Evolutionary conservation across 2,888 invertebrate genomes (phyloP), one percentile per base, ranked within the genome.

Genomic region (Tachina fera): DNA sequence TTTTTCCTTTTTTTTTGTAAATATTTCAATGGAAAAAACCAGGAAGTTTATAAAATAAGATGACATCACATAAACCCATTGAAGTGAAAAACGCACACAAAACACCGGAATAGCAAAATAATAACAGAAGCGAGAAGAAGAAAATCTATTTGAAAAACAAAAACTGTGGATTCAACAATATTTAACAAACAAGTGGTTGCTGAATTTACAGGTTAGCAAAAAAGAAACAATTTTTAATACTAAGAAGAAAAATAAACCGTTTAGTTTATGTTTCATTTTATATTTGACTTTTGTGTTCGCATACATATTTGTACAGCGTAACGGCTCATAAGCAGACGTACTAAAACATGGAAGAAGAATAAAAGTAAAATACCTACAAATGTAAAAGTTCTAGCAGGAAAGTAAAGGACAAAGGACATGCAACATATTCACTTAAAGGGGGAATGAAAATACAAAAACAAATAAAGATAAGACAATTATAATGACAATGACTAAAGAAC

Each of bases 41-140:
- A 81, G 84, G 81, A 87, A 84, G 82, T 87, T 79, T 87, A 83
- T 81, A 71, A 75, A 84, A 84, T 70, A 82, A 79, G 67, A 84
- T 84, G 87, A 83, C 83, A 83, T 76, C 60, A 61, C 67, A 86
- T 47, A 72, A 86, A 86, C 56, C 72, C 86, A 86, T 86, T 86
- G 61, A 86, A 86, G 83, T 80, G 72, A 67, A 79, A 86, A 81
- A 75, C 68, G 68, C 76, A 71, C 51, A 70, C 53, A 77, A 81
- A 63, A 41, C 63, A 51, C 49, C 58, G 71, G 39, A 80, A 80
- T 39, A 68, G 22, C 43, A 72, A 79, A 56, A 67, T 60, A 58
- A 19, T 13, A 65, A n/a, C 13, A 43, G 19, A 3, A 39, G 51
- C 16, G 51, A 31, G 47, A 31, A 49, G 47, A 31, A 49, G 72